phyloP scores from a whole-genome alignment of 2,888 invertebrate genomes.

The Catocala nupta region DNA sequence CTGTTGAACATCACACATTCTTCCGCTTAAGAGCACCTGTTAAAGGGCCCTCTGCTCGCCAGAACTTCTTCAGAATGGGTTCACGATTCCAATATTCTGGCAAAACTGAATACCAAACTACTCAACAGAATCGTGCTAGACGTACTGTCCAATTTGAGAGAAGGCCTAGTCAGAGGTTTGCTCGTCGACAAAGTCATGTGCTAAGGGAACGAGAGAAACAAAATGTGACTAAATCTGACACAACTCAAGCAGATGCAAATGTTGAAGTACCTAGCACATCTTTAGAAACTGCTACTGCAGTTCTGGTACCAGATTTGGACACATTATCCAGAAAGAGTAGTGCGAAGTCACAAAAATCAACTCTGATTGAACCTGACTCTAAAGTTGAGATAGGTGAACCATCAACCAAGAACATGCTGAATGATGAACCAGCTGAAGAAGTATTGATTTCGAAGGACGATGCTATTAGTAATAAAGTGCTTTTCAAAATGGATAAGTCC shows the following conservation, averaged over 20 bases:
- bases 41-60: slow-evolving; percentile 95
- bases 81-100: slow-evolving; percentile 98
- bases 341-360: slow-evolving; percentile 86
- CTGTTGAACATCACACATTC: slow-evolving; percentile 99
- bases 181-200: slow-evolving; percentile 96
- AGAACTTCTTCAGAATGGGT: slow-evolving; percentile 99
- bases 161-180: slow-evolving; percentile 98
- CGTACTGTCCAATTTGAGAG: slow-evolving; percentile 98
- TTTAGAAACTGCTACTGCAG: slow-evolving; percentile 47
- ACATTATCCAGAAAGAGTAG: slow-evolving; percentile 85
- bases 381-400: slow-evolving; percentile 69
- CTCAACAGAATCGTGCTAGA: slow-evolving; percentile 95
- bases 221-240: slow-evolving; percentile 69
- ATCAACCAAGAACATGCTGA: slow-evolving; percentile 77
- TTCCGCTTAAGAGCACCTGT: slow-evolving; percentile 97
- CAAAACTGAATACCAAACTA: slow-evolving; percentile 99
- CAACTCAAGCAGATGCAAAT: slow-evolving; percentile 63
- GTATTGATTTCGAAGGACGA: slow-evolving; percentile 80
- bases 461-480: slow-evolving; percentile 80
- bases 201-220: slow-evolving; percentile 92
- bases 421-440: slow-evolving; percentile 74
- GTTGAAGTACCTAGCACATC: slow-evolving; percentile 72
- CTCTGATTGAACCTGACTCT: slow-evolving; percentile 66
- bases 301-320: slow-evolving; percentile 64
- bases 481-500: slow-evolving; percentile 79